Percentiles rank a stretch among this genome's conserved stretches.
Conservation (phyloP, 1,140 invertebrate genomes). For the Nebria ingens region DNA sequence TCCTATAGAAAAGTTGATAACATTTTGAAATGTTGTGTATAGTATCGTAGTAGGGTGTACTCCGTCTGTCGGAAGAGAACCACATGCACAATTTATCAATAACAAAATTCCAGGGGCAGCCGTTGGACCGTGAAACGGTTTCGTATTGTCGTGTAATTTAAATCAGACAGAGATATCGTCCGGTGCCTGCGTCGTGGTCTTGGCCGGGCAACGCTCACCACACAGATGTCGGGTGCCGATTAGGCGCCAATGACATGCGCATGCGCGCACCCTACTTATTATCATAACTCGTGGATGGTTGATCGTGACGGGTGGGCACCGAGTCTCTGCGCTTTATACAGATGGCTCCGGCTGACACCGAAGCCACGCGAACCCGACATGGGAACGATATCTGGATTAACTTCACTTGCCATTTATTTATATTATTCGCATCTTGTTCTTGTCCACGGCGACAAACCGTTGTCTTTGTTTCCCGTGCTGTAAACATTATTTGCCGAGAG, state of each 20-base stretch:
- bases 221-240: not conserved
- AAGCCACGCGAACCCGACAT: not conserved
- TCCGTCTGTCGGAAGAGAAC: not conserved
- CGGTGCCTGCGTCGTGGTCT: not conserved
- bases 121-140: slow-evolving; percentile 1
- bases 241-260: not conserved
- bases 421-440: not conserved
- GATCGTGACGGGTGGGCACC: not conserved
- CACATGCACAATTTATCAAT: not conserved
- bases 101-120: slow-evolving; percentile 5
- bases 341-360: too few relatives aligned
- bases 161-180: slow-evolving; percentile 1
- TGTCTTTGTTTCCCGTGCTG: too few relatives aligned
- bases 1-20: too few relatives aligned
- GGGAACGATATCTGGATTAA: not conserved
- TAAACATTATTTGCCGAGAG: not conserved
- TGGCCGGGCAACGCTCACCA: not conserved
- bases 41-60: too few relatives aligned
- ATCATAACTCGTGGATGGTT: not conserved
- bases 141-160: slow-evolving; percentile 7
- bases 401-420: not conserved
- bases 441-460: too few relatives aligned
- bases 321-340: not conserved
- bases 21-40: too few relatives aligned
- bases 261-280: not conserved